These are phyloP conservation scores for Engraulis encrasicolus DNA, from an alignment of 2,113 vertebrate species.

Conservation along the genomic window DNA sequence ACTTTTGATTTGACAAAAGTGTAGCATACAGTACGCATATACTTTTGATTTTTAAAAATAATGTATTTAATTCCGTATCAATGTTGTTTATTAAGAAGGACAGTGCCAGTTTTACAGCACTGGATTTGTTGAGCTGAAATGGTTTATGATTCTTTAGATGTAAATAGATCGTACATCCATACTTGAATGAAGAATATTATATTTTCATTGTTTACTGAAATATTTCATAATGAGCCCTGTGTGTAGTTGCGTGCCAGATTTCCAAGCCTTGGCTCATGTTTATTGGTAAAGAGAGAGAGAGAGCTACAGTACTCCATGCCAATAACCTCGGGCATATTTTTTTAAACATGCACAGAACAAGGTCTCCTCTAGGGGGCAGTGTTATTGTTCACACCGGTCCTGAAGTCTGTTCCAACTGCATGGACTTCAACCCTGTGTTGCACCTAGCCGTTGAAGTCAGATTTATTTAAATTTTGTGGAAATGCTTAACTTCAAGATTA, in stretches of 20 bases:
- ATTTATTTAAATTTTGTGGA: not conserved
- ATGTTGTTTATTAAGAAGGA: not conserved
- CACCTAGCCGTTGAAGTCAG: not conserved
- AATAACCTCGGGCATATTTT: conserved; percentile 3
- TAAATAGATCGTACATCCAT: no score
- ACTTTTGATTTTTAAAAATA: not conserved
- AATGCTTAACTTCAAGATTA: not conserved
- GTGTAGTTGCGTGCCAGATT: not conserved
- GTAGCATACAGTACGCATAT: not conserved
- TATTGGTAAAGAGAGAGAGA: not conserved
- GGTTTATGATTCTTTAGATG: no score
- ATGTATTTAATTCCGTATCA: not conserved
- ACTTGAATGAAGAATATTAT: not conserved
- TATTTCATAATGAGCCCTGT: not conserved
- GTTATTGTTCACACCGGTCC: not conserved
- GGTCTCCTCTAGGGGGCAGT: conserved; percentile 14
- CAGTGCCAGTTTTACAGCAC: not conserved
- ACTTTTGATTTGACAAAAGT: no score
- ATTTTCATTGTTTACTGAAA: conserved; percentile 7
- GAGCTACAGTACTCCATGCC: not conserved
- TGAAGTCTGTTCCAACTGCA: not conserved
- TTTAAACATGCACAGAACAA: not conserved
- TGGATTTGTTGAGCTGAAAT: not conserved
- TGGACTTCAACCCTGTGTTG: not conserved
- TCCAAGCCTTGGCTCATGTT: not conserved